These are phyloP conservation scores for Sarcophaga bullata DNA, from an alignment of 1,140 invertebrate genomes.

Conservation along the genomic window DNA sequence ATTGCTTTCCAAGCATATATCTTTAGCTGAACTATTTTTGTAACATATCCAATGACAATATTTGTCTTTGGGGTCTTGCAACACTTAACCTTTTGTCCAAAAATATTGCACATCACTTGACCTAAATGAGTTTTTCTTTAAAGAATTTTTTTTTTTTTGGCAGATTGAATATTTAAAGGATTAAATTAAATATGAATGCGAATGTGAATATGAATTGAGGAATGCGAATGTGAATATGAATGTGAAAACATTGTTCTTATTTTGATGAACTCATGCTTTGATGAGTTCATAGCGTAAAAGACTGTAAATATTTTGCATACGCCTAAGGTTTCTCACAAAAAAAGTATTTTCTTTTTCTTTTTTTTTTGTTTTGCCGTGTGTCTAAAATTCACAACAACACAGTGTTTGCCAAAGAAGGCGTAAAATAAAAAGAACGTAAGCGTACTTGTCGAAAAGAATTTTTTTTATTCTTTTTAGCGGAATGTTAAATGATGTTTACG, in stretches of 20 bases:
- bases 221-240: neutral
- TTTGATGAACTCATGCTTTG: slow-evolving; percentile 4
- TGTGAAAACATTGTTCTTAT: neutral
- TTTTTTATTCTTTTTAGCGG: neutral
- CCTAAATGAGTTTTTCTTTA: too few species aligned
- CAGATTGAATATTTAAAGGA: neutral
- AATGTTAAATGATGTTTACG: slow-evolving; percentile 32
- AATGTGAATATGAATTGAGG: neutral
- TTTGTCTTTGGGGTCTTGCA: too few species aligned
- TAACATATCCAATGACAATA: too few species aligned
- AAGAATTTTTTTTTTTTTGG: neutral
- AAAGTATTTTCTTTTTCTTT: neutral
- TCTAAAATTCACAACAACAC: neutral
- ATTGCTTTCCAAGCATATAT: too few species aligned
- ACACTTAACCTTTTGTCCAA: too few species aligned
- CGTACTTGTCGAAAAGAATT: too few species aligned
- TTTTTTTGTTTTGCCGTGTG: neutral
- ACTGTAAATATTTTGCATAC: neutral
- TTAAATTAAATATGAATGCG: neutral
- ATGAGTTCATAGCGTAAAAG: neutral
- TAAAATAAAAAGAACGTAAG: too few species aligned
- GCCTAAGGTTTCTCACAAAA: neutral
- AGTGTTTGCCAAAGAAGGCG: neutral
- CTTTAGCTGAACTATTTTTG: too few species aligned
- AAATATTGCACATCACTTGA: too few species aligned